These are phyloP conservation scores for Lampropteryx suffumata DNA, from an alignment of 2,888 invertebrate species.

Conservation along the genomic window DNA sequence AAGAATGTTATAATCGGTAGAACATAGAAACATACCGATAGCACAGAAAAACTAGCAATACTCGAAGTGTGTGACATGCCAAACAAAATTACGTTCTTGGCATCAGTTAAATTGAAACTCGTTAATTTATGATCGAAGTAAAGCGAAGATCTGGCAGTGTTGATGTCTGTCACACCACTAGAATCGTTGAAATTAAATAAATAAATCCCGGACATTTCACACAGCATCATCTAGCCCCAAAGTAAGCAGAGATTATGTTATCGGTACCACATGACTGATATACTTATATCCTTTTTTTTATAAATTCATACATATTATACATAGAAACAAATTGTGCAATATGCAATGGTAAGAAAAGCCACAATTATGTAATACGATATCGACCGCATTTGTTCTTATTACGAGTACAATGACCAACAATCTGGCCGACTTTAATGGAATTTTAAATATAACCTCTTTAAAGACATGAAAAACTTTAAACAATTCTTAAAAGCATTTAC, in stretches of 20 bases:
- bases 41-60: no score
- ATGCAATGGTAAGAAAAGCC: neutral
- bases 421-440: no score
- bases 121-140: slow-evolving; percentile 11
- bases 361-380: neutral
- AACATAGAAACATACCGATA: neutral
- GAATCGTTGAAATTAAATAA: slow-evolving; percentile 2
- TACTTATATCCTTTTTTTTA: no score
- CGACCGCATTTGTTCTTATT: no score
- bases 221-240: no score
- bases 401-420: neutral
- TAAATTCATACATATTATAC: no score
- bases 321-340: no score
- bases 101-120: slow-evolving; percentile 11
- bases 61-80: no score
- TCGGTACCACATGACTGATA: no score
- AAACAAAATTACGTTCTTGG: slow-evolving; percentile 25
- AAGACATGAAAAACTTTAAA: neutral
- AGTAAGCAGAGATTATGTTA: no score
- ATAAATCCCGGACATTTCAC: no score
- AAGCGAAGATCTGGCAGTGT: slow-evolving; percentile 6
- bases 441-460: neutral
- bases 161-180: slow-evolving; percentile 4
- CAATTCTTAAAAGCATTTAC: slow-evolving; percentile 27
- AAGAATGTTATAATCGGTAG: no score